phyloP scores from a whole-genome alignment of 2,797 vertebrate species.

The Danio jaintianensis region DNA sequence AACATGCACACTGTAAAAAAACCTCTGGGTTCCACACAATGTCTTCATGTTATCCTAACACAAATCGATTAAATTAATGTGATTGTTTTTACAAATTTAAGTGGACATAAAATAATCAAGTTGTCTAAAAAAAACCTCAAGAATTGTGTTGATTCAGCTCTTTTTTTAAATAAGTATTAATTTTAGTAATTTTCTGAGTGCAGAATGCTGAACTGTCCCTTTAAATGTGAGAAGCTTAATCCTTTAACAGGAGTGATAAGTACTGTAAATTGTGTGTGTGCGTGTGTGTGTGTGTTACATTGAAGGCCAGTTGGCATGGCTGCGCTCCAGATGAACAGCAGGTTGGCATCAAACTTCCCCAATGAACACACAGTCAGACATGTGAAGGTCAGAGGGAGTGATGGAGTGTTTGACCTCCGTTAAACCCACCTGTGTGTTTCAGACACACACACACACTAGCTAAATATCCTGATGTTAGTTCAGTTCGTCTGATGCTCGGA shows the following conservation, averaged over 20 bases:
- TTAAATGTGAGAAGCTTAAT: not conserved
- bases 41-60: too few species aligned
- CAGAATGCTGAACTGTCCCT: not conserved
- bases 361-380: constrained; percentile 10
- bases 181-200: too few species aligned
- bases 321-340: constrained; percentile 57
- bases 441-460: not conserved
- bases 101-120: too few species aligned
- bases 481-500: not conserved
- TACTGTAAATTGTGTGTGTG: not conserved
- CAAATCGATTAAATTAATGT: too few species aligned
- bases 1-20: not conserved
- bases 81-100: too few species aligned
- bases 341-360: constrained; percentile 49
- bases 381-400: constrained; percentile 18
- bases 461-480: not conserved
- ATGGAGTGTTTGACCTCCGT: constrained; percentile 25
- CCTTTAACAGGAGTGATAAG: not conserved
- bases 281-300: constrained; percentile 24
- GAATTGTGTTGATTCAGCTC: too few species aligned
- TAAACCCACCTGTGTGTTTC: constrained; percentile 27
- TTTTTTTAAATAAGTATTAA: too few species aligned
- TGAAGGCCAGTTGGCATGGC: constrained; percentile 56
- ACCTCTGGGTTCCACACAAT: too few species aligned
- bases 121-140: too few species aligned